Conservation (phyloP, 2,888 invertebrate species). For the Lutraria lutraria region DNA sequence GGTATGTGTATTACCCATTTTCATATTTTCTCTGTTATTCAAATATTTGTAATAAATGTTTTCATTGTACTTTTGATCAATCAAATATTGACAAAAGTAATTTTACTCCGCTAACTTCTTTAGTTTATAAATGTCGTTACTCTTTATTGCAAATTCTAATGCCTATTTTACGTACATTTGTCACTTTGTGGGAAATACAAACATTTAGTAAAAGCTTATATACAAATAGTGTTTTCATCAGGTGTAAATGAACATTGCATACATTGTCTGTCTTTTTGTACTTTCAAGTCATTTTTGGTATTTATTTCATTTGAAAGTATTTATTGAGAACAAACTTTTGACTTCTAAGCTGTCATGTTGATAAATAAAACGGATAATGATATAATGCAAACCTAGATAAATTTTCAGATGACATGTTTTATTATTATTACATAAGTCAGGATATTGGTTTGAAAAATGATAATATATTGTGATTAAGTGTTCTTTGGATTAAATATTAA, state of each 20-base stretch:
- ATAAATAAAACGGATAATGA: not conserved
- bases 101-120: not conserved
- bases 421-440: not conserved
- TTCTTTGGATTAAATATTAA: not conserved
- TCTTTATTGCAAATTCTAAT: not conserved
- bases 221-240: conserved; percentile 17
- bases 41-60: conserved; percentile 5
- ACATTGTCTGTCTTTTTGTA: not conserved
- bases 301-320: not conserved
- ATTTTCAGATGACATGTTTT: not conserved
- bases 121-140: not conserved
- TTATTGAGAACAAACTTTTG: not conserved
- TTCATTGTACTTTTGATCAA: not conserved
- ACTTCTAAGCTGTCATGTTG: not conserved
- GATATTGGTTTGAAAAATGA: not conserved
- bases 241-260: not conserved
- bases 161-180: not conserved
- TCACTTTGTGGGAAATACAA: not conserved
- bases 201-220: not conserved
- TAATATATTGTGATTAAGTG: not conserved
- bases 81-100: conserved; percentile 5
- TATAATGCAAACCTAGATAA: not conserved
- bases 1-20: not conserved
- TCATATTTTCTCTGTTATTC: not conserved
- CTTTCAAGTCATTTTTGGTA: not conserved